phyloP scores from a whole-genome alignment of 2,797 vertebrate genomes.

The Tamandua tetradactyla region DNA sequence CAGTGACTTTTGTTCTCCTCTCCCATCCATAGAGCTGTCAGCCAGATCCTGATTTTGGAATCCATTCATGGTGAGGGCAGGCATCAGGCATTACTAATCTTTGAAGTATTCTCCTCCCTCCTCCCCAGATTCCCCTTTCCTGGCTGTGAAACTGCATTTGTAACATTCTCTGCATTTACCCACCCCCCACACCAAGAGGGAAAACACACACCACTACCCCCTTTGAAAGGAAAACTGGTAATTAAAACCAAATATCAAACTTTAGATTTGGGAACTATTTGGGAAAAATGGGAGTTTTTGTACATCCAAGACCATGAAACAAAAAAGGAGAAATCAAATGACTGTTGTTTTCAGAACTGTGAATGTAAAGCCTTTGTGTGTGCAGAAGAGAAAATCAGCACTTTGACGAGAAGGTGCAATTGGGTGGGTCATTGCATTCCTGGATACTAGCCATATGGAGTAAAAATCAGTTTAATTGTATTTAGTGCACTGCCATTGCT shows the following conservation, averaged over 20 bases:
- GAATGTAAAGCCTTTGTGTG: background rate
- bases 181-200: background rate
- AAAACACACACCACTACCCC: no score
- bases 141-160: background rate
- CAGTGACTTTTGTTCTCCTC: background rate
- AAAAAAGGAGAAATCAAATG: background rate
- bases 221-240: background rate
- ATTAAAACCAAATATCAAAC: background rate
- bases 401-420: background rate
- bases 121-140: background rate
- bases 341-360: background rate
- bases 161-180: background rate
- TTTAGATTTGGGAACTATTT: background rate
- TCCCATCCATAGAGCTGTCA: slow-evolving; percentile 1
- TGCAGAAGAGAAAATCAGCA: background rate
- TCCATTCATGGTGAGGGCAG: background rate
- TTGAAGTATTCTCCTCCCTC: background rate
- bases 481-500: background rate
- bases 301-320: background rate
- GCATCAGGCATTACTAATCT: background rate
- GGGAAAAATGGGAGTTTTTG: background rate
- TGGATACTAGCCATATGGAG: background rate
- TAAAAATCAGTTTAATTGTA: background rate
- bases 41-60: background rate
- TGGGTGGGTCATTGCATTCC: background rate